Evolutionary conservation across 2,888 invertebrate species (phyloP), one percentile per base, ranked within the genome.

Genomic region (Euproctis similis): DNA sequence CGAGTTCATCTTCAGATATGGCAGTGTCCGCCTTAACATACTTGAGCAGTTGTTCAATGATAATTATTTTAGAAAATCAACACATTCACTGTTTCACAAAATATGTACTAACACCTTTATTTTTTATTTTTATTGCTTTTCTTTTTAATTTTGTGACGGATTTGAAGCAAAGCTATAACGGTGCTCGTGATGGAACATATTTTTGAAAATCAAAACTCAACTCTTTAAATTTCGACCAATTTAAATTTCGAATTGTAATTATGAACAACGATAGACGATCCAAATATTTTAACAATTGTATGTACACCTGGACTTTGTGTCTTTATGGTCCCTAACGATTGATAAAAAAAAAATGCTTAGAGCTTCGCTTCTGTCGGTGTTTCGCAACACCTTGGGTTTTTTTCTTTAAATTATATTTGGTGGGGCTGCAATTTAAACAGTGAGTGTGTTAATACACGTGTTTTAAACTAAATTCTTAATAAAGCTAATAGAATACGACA

Each of bases 401-500:
- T 25, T 36, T 42, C 25, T 33, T 59, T 54, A 46, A 52, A 24
- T 8, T 57, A 60, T 69, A 69, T 77, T 76, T 77, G 76, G 77
- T 76, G 72, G 76, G 52, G 71, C 65, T 70, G 67, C 59, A 64
- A 68, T 48, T 57, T 58, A 82, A 84, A 84, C 84, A 82, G 84
- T 84, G 81, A 84, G 66, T 81, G 82, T 84, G 84, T 84, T 82
- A 84, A 84, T 82, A 72, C 69, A 77, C 72, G 60, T 69, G 60
- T 50, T 55, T 53, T 49, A 30, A 46, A 55, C 52, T 58, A 56
- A 54, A 54, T 55, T 65, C 62, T 59, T 59, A 57, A 65, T 81
- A 76, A 78, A 80, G 68, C 78, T 81, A 80, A 60, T 47, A 67
- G 70, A 77, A 69, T 77, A 74, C 66, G 69, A 68, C 58, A 63